Evolutionary conservation across 2,797 vertebrate genomes (phyloP).

Genomic region (Petrocephalus schoutedeni): DNA sequence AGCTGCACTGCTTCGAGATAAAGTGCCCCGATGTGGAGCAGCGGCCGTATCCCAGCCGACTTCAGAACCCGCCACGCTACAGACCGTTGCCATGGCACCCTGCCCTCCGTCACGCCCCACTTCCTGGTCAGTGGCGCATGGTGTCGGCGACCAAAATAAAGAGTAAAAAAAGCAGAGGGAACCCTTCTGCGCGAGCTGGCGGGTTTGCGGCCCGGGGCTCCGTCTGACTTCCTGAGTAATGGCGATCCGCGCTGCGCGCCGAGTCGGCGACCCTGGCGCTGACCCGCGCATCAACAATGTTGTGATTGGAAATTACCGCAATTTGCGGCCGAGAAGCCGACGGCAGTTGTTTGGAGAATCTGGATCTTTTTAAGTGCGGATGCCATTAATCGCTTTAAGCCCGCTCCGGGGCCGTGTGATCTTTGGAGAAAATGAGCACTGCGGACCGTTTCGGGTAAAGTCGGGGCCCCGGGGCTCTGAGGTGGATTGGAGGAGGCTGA

Average conservation of each 20-base stretch:
- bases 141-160: background rate
- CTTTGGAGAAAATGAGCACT: constrained; percentile 27
- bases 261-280: constrained; percentile 32
- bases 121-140: background rate
- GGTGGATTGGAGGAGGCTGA: constrained; percentile 1
- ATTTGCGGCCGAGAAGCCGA: constrained; percentile 33
- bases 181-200: background rate
- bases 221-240: constrained; percentile 21
- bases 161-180: background rate
- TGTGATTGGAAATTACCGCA: constrained; percentile 41
- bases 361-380: constrained; percentile 18
- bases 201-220: constrained; percentile 6
- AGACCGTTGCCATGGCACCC: background rate
- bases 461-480: background rate
- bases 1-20: background rate
- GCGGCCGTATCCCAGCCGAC: background rate
- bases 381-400: constrained; percentile 17
- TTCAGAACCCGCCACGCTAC: background rate
- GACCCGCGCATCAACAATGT: constrained; percentile 37
- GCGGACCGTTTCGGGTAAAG: constrained; percentile 14
- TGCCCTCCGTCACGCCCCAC: background rate
- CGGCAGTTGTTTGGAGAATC: constrained; percentile 32
- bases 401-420: constrained; percentile 23
- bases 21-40: background rate
- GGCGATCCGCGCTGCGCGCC: constrained; percentile 23